Conservation (phyloP, 64 coral and sea anemone genomes). For the Trachythela sp. region DNA sequence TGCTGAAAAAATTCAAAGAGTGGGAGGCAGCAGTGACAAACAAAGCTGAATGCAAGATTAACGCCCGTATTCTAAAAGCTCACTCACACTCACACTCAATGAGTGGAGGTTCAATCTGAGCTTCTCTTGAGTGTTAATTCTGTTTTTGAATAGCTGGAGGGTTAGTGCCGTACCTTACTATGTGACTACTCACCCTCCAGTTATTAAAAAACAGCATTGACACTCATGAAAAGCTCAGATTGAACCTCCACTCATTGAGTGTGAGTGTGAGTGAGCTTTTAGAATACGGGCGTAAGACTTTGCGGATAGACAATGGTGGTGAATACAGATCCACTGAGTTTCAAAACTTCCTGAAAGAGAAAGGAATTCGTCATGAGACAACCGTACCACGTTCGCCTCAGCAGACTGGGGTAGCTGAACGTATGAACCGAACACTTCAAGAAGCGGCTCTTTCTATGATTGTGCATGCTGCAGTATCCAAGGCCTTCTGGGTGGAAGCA, state of each 20-base stretch:
- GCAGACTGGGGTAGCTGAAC: neutral
- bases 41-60: slow-evolving; percentile 13
- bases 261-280: no score
- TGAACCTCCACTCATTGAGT: no score
- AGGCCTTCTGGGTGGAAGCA: slow-evolving; percentile 54
- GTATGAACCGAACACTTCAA: neutral
- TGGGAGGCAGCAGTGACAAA: slow-evolving; percentile 10
- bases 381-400: neutral
- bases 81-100: no score
- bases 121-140: no score
- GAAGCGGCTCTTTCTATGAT: slow-evolving; percentile 18
- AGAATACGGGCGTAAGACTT: no score
- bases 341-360: slow-evolving; percentile 1
- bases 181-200: no score
- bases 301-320: neutral
- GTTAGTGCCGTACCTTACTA: no score
- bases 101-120: no score
- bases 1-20: slow-evolving; percentile 1
- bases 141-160: no score
- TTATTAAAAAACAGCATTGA: no score
- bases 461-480: neutral
- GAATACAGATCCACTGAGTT: neutral
- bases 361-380: slow-evolving; percentile 10
- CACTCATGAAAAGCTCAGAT: no score
- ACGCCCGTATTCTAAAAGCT: no score